Evolutionary conservation across 2,113 vertebrate genomes (phyloP).

Genomic region (Cochlearius cochlearius): DNA sequence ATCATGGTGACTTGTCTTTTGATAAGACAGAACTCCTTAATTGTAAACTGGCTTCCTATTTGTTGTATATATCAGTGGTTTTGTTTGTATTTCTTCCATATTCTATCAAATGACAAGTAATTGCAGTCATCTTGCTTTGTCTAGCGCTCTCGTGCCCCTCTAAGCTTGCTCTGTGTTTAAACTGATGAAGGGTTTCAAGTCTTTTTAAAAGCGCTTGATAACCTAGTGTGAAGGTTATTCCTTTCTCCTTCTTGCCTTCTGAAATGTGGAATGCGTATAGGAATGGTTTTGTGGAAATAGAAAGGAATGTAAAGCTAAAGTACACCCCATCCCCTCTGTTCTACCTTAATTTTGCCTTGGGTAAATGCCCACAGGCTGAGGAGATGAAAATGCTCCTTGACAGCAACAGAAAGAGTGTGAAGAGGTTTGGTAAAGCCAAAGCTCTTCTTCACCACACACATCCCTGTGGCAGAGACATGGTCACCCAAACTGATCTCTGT

Average conservation of each 20-base stretch:
- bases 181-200: background rate
- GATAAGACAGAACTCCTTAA: background rate
- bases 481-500: background rate
- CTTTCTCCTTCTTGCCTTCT: background rate
- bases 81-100: background rate
- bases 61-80: background rate
- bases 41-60: background rate
- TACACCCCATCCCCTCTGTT: background rate
- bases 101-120: background rate
- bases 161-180: background rate
- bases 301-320: background rate
- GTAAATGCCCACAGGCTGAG: background rate
- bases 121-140: background rate
- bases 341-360: background rate
- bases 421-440: background rate
- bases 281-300: background rate
- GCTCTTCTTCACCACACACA: background rate
- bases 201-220: background rate
- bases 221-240: background rate
- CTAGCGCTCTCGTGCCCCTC: background rate
- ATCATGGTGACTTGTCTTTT: background rate
- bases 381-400: background rate
- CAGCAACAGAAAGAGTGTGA: background rate
- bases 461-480: background rate
- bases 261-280: background rate